Evolutionary conservation across 23 tunicate genomes (phyloP).

Genomic region (Oikopleura dioica): DNA sequence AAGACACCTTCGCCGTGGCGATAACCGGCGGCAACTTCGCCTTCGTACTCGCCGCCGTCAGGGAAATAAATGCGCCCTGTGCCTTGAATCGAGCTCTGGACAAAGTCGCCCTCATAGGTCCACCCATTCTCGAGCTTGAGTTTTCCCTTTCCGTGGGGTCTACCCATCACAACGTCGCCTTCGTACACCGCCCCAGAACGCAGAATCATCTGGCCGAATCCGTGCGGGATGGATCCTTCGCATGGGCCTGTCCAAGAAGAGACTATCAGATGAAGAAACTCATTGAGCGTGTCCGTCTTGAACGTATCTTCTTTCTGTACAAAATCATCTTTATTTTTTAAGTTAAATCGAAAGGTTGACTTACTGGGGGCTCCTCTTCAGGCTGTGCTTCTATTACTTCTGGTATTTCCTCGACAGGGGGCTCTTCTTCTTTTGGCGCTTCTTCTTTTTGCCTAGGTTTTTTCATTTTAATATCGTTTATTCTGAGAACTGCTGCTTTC

Average conservation of each 20-base stretch:
- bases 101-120: background rate
- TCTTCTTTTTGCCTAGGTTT: too few species aligned
- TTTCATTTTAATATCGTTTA: too few species aligned
- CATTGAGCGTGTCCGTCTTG: background rate
- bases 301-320: too few species aligned
- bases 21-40: slow-evolving; percentile 10
- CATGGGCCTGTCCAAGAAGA: background rate
- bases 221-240: background rate
- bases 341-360: too few species aligned
- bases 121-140: background rate
- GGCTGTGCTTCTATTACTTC: too few species aligned
- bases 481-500: too few species aligned
- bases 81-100: background rate
- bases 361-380: too few species aligned
- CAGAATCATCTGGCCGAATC: background rate
- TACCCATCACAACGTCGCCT: background rate
- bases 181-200: background rate
- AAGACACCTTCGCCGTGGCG: background rate
- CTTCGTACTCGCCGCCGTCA: background rate
- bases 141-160: background rate
- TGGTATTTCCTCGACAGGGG: too few species aligned
- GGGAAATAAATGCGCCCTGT: background rate
- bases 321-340: too few species aligned
- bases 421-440: too few species aligned
- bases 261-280: background rate